phyloP scores from a whole-genome alignment of 2,888 invertebrate species.

The Pammene aurita region DNA sequence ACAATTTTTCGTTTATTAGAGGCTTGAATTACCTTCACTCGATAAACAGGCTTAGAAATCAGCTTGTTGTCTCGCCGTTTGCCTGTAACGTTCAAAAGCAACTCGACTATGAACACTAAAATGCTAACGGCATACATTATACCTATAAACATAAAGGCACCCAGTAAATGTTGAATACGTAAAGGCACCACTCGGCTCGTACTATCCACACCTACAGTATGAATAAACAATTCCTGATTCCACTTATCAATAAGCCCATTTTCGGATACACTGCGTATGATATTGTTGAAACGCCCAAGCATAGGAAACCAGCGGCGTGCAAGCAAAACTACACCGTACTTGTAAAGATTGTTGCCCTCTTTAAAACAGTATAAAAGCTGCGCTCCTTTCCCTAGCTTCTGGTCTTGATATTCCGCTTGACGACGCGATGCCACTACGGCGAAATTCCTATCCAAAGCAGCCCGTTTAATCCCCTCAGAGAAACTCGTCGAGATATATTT shows the following conservation, averaged over 20 bases:
- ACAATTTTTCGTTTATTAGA: neutral
- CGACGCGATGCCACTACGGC: conserved; percentile 74
- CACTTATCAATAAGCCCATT: conserved; percentile 79
- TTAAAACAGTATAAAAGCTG: conserved; percentile 75
- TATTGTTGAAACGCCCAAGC: conserved; percentile 70
- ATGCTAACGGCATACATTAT: conserved; percentile 70
- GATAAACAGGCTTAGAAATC: neutral
- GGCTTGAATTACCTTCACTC: neutral
- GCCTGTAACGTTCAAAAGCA: conserved; percentile 46
- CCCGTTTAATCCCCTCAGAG: conserved; percentile 68
- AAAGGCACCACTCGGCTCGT: conserved; percentile 65
- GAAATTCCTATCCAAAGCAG: conserved; percentile 70
- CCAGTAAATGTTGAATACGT: conserved; percentile 71
- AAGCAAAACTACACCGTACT: conserved; percentile 77
- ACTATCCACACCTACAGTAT: conserved; percentile 56
- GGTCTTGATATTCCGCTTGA: conserved; percentile 76
- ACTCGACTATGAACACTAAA: conserved; percentile 67
- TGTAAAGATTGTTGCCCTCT: conserved; percentile 75
- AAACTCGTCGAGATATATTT: conserved; percentile 75
- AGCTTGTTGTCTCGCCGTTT: neutral
- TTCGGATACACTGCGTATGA: conserved; percentile 76
- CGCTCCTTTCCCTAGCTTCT: conserved; percentile 72
- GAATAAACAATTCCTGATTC: conserved; percentile 73
- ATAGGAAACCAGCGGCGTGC: conserved; percentile 78
- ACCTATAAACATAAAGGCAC: conserved; percentile 76